These are phyloP conservation scores for Kryptolebias ocellatus DNA, from an alignment of 2,797 vertebrate species.

Conservation along the genomic window DNA sequence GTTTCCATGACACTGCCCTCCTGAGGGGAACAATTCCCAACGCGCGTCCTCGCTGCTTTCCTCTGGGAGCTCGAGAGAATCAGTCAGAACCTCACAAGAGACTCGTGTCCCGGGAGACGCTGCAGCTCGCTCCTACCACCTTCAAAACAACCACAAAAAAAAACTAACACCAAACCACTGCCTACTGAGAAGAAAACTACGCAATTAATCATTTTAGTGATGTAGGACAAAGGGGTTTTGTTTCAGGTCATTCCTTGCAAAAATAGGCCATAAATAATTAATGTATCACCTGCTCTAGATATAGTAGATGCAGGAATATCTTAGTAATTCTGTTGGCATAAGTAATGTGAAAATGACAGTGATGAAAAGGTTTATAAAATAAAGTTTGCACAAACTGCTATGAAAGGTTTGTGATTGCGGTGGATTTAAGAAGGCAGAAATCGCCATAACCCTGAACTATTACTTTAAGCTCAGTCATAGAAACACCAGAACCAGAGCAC, in stretches of 20 bases:
- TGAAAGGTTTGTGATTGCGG: too few species aligned
- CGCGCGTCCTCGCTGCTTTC: conserved; percentile 19
- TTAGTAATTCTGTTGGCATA: too few species aligned
- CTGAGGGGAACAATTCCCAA: conserved; percentile 54
- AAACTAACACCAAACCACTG: neutral
- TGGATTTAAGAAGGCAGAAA: too few species aligned
- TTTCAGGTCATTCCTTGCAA: neutral
- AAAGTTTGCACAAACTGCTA: too few species aligned
- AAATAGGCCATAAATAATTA: neutral
- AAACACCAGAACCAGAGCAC: too few species aligned
- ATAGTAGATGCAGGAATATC: too few species aligned
- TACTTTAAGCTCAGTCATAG: too few species aligned
- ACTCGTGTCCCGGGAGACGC: conserved; percentile 48
- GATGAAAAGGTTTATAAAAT: too few species aligned
- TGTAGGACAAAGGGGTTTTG: neutral
- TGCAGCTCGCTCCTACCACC: conserved; percentile 3
- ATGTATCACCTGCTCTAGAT: too few species aligned
- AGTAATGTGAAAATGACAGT: too few species aligned
- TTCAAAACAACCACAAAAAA: neutral
- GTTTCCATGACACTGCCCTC: conserved; percentile 69
- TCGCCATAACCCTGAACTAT: too few species aligned
- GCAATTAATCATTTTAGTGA: accelerated
- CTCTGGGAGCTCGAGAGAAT: conserved; percentile 61
- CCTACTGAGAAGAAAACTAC: conserved; percentile 3
- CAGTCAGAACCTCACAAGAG: conserved; percentile 37